These are phyloP conservation scores for Meganola albula DNA, from an alignment of 2,888 invertebrate species.

Conservation along the genomic window DNA sequence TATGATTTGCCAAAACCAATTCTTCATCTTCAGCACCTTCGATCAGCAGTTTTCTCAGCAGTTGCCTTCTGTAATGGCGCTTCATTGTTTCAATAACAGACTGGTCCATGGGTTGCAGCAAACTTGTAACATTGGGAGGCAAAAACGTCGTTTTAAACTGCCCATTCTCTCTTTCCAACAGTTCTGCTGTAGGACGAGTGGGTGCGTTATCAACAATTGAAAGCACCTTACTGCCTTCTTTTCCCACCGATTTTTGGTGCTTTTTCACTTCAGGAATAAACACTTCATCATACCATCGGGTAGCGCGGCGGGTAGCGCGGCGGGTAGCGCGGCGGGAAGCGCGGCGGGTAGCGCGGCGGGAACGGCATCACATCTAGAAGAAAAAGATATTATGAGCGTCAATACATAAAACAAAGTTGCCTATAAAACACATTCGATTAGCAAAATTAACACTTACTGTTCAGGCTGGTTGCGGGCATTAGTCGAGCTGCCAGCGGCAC, in stretches of 20 bases:
- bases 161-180: conserved; percentile 20
- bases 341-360: no score
- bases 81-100: conserved; percentile 1
- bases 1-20: conserved; percentile 4
- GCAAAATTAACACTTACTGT: no score
- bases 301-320: no score
- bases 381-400: no score
- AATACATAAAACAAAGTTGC: no score
- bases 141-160: conserved; percentile 20
- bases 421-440: no score
- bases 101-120: conserved; percentile 2
- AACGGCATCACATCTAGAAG: no score
- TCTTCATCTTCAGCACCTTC: conserved; percentile 6
- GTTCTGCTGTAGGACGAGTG: conserved; percentile 19
- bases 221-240: conserved; percentile 18
- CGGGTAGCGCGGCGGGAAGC: no score
- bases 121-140: conserved; percentile 11
- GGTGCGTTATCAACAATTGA: conserved; percentile 21
- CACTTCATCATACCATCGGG: conserved; percentile 13
- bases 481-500: no score
- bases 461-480: no score
- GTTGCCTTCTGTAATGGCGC: conserved; percentile 8
- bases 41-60: conserved; percentile 3
- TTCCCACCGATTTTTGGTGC: conserved; percentile 15
- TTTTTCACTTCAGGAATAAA: conserved; percentile 19